Base-by-base conservation (phyloP, 2,888 invertebrate species). In the Torymus aiolomorphi region DNA sequence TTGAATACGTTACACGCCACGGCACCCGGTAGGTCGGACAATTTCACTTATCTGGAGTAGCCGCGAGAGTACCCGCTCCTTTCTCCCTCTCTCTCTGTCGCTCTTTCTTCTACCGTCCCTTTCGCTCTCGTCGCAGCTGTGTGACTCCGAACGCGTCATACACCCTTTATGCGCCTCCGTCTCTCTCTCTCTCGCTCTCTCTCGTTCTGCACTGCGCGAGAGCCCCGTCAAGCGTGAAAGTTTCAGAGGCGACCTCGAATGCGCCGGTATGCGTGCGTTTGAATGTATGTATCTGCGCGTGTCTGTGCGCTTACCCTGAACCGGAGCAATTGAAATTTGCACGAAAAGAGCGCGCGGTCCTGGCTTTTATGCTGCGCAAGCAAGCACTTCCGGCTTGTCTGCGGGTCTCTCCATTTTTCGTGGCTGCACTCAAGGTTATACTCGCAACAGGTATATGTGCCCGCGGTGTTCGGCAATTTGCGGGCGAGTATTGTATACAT, bases 1-100 rank as follows among this genome's bases (percentile, higher is more conserved):
- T 42, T 42, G 42, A 42, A 42, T 42, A 42, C 42, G 42, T 42
- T 42, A 42, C 42, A 42, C 56, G 24, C 85, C 86, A 87, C 85
- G 86, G 85, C 84, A 84, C 87, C 86, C 87, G 77, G 71, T 82
- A 85, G 87, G 83, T 85, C 86, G 84, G 87, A 86, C 86, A 86
- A 86, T 87, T 88, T 86, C 85, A 87, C 87, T 88, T 87, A 87
- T 84, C 84, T 83, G 83, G 73, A 83, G 81, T 84, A 84, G 82
- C 83, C 82, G 82, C 83, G 83, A 83, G 82, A 5, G 14, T 70
- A 16, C 16, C 61, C 14, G 56, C 56, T 49, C 49, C 74, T 66
- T 57, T 73, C 69, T n/a, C 56, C n/a, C 13, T 69, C 69, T 56
- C 56, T 24, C n/a, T 24, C 24, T 67, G 20, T 20, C 20, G 20